A percentile compares a stretch with the other conserved stretches of the same genome.
phyloP scores from a whole-genome alignment of 1,140 invertebrate species.

The Zaprionus taronus region DNA sequence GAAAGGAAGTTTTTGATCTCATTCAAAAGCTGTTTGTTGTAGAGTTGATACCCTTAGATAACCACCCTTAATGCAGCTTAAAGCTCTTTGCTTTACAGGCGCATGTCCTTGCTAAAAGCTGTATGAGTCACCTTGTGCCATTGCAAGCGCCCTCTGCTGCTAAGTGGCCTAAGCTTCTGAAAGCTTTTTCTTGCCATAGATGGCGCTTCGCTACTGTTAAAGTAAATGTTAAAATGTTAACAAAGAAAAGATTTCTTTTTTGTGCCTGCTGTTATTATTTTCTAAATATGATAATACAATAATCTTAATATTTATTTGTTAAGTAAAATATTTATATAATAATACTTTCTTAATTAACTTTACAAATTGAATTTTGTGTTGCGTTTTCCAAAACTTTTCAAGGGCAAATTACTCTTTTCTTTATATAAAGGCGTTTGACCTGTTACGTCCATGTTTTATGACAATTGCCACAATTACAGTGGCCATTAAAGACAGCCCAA shows the following conservation, averaged over 20 bases:
- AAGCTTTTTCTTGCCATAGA: neutral
- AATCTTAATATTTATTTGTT: too few species aligned
- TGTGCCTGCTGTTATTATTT: too few species aligned
- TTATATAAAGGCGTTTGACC: neutral
- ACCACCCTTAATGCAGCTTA: neutral
- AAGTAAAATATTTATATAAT: neutral
- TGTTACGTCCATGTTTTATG: conserved; percentile 7
- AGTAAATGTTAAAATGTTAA: neutral
- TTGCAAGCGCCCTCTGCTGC: neutral
- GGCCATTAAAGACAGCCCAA: conserved; percentile 11
- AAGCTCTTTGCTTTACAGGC: neutral
- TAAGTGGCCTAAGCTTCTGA: neutral
- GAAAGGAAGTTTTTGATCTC: neutral
- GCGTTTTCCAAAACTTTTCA: neutral
- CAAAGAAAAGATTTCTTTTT: too few species aligned
- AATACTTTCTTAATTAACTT: neutral
- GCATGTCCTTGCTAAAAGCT: neutral
- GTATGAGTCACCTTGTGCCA: neutral
- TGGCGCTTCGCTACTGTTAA: neutral
- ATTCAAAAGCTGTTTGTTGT: neutral
- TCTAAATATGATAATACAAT: too few species aligned
- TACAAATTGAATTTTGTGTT: neutral
- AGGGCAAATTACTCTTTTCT: neutral
- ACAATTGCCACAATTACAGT: conserved; percentile 20
- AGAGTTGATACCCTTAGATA: neutral